phyloP scores from a whole-genome alignment of 1,140 invertebrate species.

The Bacillus rossius region DNA sequence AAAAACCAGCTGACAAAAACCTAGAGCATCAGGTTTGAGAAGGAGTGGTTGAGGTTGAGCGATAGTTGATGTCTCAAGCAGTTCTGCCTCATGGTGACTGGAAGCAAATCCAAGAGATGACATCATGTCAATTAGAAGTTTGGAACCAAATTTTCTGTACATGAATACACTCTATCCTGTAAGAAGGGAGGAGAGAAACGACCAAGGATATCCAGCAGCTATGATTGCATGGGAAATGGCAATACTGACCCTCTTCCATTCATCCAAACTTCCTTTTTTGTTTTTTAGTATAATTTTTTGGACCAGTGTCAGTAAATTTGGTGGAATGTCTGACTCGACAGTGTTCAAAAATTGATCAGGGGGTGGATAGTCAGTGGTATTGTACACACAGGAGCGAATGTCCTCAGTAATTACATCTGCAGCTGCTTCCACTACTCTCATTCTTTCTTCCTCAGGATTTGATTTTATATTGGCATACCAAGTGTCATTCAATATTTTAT shows the following conservation, averaged over 20 bases:
- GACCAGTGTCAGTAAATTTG: neutral
- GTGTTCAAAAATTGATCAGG: too few species aligned
- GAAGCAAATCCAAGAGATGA: conserved; percentile 21
- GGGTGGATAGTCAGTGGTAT: too few species aligned
- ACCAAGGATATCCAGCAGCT: conserved; percentile 30
- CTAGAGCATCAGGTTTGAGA: neutral
- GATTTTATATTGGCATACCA: too few species aligned
- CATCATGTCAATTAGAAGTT: conserved; percentile 21
- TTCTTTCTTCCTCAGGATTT: too few species aligned
- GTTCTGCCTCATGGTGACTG: conserved; percentile 10
- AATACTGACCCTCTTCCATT: neutral
- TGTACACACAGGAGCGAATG: too few species aligned
- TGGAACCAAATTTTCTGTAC: conserved; percentile 23
- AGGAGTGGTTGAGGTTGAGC: neutral
- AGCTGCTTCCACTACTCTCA: too few species aligned
- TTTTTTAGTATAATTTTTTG: neutral
- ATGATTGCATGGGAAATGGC: conserved; percentile 37
- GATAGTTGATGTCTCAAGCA: conserved; percentile 18
- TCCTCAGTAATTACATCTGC: too few species aligned
- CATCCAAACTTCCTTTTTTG: neutral
- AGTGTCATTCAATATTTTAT: too few species aligned
- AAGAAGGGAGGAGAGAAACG: conserved; percentile 30
- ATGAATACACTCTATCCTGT: conserved; percentile 20
- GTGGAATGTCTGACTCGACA: neutral
- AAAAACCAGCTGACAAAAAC: conserved; percentile 25